Evolutionary conservation across 2,113 vertebrate species (phyloP).

Genomic region (Pongo abelii): DNA sequence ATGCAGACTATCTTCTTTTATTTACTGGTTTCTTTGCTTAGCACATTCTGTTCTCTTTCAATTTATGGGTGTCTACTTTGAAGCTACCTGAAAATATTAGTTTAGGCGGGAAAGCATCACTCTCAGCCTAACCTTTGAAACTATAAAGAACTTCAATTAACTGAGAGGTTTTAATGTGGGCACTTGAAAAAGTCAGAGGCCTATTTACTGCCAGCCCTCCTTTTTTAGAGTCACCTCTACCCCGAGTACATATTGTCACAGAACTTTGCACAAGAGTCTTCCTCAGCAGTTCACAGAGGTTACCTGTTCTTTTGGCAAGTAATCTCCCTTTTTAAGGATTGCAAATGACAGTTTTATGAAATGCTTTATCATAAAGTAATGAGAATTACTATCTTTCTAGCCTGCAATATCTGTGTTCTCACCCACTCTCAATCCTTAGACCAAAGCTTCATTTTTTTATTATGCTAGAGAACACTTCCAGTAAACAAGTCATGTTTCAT

Average conservation of each 20-base stretch:
- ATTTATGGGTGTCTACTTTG: neutral
- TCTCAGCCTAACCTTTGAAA: conserved; percentile 2
- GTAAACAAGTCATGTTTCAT: neutral
- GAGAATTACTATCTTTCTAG: neutral
- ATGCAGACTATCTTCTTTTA: neutral
- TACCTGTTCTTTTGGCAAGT: neutral
- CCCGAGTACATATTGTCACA: neutral
- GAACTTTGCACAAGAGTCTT: neutral
- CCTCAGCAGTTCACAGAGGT: neutral
- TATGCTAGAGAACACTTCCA: neutral
- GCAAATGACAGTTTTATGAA: neutral
- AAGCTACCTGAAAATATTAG: conserved; percentile 23
- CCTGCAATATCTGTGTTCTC: neutral
- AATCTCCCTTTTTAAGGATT: neutral
- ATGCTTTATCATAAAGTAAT: neutral
- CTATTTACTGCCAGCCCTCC: neutral
- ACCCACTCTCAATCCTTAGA: neutral
- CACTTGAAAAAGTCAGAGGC: neutral
- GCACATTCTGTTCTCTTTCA: neutral
- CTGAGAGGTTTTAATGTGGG: neutral
- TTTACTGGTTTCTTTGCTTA: neutral
- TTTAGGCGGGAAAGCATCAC: neutral
- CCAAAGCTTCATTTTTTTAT: neutral
- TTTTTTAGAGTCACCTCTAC: neutral
- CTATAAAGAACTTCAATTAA: neutral